These are phyloP conservation scores for Esperia sulphurella DNA, from an alignment of 2,888 invertebrate genomes.

Conservation along the genomic window DNA sequence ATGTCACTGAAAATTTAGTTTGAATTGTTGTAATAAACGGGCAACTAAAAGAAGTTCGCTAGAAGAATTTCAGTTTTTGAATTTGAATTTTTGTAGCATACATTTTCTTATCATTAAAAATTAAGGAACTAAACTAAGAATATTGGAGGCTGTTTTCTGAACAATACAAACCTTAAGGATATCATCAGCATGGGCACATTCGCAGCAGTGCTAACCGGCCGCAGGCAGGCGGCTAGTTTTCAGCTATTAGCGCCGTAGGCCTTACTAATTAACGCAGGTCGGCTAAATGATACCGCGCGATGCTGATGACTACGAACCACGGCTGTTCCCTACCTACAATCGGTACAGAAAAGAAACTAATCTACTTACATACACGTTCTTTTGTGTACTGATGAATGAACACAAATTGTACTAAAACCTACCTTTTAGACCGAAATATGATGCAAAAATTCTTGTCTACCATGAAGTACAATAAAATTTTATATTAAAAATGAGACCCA, in stretches of 20 bases:
- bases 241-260: slow-evolving; percentile 72
- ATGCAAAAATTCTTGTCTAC: too few species aligned
- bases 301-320: slow-evolving; percentile 7
- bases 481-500: too few species aligned
- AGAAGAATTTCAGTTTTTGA: too few species aligned
- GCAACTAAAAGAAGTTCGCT: too few species aligned
- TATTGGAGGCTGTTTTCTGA: background rate
- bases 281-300: slow-evolving; percentile 63
- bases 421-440: background rate
- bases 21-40: too few species aligned
- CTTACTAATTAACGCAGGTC: slow-evolving; percentile 67
- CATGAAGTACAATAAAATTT: too few species aligned
- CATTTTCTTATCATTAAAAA: too few species aligned
- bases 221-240: slow-evolving; percentile 68
- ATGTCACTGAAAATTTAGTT: too few species aligned
- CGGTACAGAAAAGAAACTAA: background rate
- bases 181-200: slow-evolving; percentile 27
- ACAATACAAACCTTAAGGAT: background rate
- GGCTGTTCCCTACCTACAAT: background rate
- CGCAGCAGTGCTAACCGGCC: slow-evolving; percentile 46
- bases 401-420: too few species aligned
- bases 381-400: too few species aligned
- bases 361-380: background rate
- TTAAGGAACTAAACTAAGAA: too few species aligned
- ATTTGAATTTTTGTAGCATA: too few species aligned